A percentile compares a stretch with the other conserved stretches of the same genome.
Evolutionary conservation across 2,888 invertebrate genomes (phyloP).

Genomic region (Parapristionchus giblindavisi): DNA sequence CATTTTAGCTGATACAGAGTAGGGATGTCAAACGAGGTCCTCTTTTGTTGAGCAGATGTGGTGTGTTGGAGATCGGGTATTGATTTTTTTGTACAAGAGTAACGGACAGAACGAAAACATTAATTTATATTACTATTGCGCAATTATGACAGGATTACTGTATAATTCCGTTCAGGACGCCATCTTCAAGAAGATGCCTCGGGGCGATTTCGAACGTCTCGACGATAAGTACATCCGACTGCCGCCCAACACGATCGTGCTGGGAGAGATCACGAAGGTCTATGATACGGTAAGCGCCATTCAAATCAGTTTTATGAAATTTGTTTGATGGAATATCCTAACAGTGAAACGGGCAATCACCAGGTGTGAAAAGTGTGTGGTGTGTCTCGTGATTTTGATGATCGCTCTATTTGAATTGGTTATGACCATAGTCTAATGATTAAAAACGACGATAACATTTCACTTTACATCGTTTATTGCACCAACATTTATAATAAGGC

Average conservation of each 20-base stretch:
- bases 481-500: background rate
- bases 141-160: background rate
- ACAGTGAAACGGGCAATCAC: too few species aligned
- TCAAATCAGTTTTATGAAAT: background rate
- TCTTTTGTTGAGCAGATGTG: too few species aligned
- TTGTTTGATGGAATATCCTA: background rate
- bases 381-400: background rate
- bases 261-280: slow-evolving; percentile 44
- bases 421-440: background rate
- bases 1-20: background rate
- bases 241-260: slow-evolving; percentile 51
- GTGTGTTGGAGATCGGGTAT: too few species aligned
- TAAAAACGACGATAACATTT: background rate
- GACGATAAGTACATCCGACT: slow-evolving; percentile 42
- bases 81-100: too few species aligned
- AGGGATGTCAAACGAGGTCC: background rate
- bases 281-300: slow-evolving; percentile 7
- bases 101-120: too few species aligned
- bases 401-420: background rate
- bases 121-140: background rate
- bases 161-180: slow-evolving; percentile 25
- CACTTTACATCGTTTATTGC: background rate
- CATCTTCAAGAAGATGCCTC: slow-evolving; percentile 13
- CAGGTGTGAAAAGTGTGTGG: too few species aligned
- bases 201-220: slow-evolving; percentile 27